phyloP scores from a whole-genome alignment of 2,113 vertebrate species.

The Charadrius vociferus region DNA sequence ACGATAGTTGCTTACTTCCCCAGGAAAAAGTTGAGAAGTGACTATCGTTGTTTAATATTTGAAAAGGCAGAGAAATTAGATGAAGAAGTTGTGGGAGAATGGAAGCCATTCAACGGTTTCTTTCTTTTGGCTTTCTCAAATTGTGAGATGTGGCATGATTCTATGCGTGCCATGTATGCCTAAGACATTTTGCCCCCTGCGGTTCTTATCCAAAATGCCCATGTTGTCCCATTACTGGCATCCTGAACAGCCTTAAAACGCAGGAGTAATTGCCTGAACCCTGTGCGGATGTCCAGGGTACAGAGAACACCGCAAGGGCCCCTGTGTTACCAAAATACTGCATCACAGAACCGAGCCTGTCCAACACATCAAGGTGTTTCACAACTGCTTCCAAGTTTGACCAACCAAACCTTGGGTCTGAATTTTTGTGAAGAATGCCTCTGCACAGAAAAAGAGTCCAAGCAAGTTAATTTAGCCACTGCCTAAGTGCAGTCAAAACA shows the following conservation, averaged over 20 bases:
- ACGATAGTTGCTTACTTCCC: not conserved
- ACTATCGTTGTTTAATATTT: not conserved
- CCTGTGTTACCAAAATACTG: not conserved
- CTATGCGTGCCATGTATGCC: fast-evolving
- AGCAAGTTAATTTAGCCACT: not conserved
- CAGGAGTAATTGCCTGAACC: not conserved
- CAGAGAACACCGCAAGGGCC: not conserved
- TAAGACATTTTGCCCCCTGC: not conserved
- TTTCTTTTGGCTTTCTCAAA: not conserved
- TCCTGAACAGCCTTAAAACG: not conserved
- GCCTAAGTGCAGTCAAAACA: not conserved
- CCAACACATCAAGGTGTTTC: not conserved
- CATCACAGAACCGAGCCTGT: not conserved
- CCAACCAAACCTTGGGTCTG: not conserved
- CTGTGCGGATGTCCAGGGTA: not conserved
- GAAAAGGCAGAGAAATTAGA: not conserved
- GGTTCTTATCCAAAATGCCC: not conserved
- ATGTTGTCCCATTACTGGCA: not conserved
- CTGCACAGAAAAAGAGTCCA: not conserved
- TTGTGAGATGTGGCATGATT: not conserved
- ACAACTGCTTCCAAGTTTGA: not conserved
- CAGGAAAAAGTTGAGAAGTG: not conserved
- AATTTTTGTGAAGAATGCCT: not conserved
- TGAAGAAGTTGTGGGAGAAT: not conserved
- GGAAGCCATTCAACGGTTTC: not conserved